Evolutionary conservation across 1,140 invertebrate genomes (phyloP), one percentile per base, ranked within the genome.

Genomic region (Pomacea maculata): DNA sequence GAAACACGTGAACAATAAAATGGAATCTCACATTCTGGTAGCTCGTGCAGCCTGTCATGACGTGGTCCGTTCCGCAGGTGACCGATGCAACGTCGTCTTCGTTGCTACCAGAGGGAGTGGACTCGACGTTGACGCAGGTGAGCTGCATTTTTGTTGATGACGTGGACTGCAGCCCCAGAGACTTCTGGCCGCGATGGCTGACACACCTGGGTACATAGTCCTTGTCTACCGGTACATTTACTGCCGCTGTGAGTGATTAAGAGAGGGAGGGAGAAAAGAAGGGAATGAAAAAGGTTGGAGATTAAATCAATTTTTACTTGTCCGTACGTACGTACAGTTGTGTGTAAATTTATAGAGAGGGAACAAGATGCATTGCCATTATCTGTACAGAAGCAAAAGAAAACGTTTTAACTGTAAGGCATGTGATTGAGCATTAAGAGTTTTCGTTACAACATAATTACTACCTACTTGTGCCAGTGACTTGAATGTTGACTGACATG

Each of bases 31-130:
- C 78, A 52, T 34, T 72, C 15, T 71, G 68, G 19, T 57, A 71
- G 45, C 45, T 72, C 14, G 78, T 54, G 63, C 78, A 79, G 67
- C 78, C 29, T 21, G 78, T 79, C 70, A 79, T 55, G 12, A 79
- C 25, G 52, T 57, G 55, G 12, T 79, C 54, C 14, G 11, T n/a
- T 9, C 15, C 54, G 63, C 78, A 79, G 25, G 54, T 12, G 19
- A 61, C 68, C 0, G 67, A 72, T 15, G 25, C 29, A 17, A 52
- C 29, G 17, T 74, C 63, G 29, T 74, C 55, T 63, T 80, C 79
- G 54, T 19, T 55, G 7, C 21, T 3, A 12, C 72, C 79, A 4
- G 79, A 74, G 17, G 57, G 29, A 7, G 6, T 10, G n/a, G 68
- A 67, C 21, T 8, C 11, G 9, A 54, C 21, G 54, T 21, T 74